These are phyloP conservation scores for Caenorhabditis inopinata DNA, from an alignment of 1,140 invertebrate genomes.

Conservation along the genomic window DNA sequence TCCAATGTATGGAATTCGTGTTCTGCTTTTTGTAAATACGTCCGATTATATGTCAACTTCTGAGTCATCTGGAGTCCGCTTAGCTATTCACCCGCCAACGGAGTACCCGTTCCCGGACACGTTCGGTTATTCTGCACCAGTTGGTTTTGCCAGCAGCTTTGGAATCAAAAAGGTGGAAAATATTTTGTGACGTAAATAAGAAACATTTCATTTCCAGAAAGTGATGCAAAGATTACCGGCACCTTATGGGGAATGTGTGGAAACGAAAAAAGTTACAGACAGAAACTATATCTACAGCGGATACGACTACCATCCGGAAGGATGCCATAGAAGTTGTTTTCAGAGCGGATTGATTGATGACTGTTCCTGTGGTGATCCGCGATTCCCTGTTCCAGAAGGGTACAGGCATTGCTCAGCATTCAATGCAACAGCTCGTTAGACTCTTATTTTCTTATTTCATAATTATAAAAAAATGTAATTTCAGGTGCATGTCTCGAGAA, in stretches of 20 bases:
- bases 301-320: constrained; percentile 45
- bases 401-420: constrained; percentile 42
- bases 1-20: constrained; percentile 51
- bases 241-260: constrained; percentile 38
- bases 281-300: constrained; percentile 34
- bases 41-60: constrained; percentile 50
- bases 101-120: constrained; percentile 52
- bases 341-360: constrained; percentile 40
- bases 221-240: constrained; percentile 35
- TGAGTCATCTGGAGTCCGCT: constrained; percentile 39
- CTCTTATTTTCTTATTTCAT: not conserved
- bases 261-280: not conserved
- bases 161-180: constrained; percentile 47
- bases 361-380: constrained; percentile 42
- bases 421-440: constrained; percentile 45
- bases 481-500: constrained; percentile 40
- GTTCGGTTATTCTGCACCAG: constrained; percentile 48
- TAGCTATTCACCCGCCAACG: constrained; percentile 44
- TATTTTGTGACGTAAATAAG: not conserved
- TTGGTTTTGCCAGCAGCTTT: constrained; percentile 47
- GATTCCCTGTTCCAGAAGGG: constrained; percentile 36
- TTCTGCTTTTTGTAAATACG: constrained; percentile 49
- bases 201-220: constrained; percentile 23
- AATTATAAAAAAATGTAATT: not conserved
- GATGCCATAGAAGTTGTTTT: constrained; percentile 47